Evolutionary conservation across 2,113 vertebrate genomes (phyloP), one percentile per base, ranked within the genome.

Genomic region (Corythornis madagascariensis): DNA sequence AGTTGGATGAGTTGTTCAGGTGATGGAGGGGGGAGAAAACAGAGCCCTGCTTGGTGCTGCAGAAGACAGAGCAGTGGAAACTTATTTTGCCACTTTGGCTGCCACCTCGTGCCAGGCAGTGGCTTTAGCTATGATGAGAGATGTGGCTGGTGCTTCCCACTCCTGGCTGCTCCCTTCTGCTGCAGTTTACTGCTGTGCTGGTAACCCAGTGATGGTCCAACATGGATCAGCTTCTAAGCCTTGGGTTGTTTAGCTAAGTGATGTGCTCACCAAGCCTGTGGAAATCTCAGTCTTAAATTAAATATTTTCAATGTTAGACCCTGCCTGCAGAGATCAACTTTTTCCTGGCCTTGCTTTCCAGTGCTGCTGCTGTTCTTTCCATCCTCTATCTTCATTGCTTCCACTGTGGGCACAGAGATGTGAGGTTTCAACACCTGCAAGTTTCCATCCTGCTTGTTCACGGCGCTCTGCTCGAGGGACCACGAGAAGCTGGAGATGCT

Each of bases 301-400:
- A 47, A 75, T 56, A 13, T 90, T 77, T 83, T 22, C 55, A 85
- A 63, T 70, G 13, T 76, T 72, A 75, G 59, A 57, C 31, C 16
- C 25, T 84, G 66, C 25, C 71, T 79, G 47, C 81, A 90, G 85
- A 83, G 45, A 79, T 78, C 35, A 96, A 74, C 31, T 40, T 77
- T 90, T 82, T 89, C 69, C 81, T 93, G 89, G 67, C 92, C 43
- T 83, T 11, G 0, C 59, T 85, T 90, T 91, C 73, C 56, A 52
- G 21, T 43, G 17, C n/a, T 85, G 60, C 55, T 87, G 50, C 60
- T 83, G 8, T 83, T 92, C 69, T 95, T 93, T 93, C 91, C 72
- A 63, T 60, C 21, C 26, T 91, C 38, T 70, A 7, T 77, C 66
- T 88, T 81, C 52, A 21, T 86, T 71, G 52, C 72, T 86, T 92